Conservation (phyloP, 2,113 vertebrate species). For the Ageneiosus marmoratus region DNA sequence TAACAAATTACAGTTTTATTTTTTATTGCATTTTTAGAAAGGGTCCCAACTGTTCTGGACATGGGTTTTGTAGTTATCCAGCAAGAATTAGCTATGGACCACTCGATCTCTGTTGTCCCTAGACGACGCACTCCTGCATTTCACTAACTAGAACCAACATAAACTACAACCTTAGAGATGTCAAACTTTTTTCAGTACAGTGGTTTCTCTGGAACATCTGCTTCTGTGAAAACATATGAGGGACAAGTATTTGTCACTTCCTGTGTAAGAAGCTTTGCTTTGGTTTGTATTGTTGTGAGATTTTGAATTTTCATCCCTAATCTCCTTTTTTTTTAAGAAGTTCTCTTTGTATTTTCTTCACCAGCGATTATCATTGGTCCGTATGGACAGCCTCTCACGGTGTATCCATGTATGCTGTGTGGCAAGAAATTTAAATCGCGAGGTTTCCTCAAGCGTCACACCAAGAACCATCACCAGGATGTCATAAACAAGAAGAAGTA, state of each 20-base stretch:
- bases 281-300: not conserved
- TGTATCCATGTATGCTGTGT: conserved; percentile 89
- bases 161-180: not conserved
- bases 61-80: too few relatives aligned
- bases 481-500: conserved; percentile 84
- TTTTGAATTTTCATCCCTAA: not conserved
- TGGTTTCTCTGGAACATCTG: not conserved
- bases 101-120: not conserved
- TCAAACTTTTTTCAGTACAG: not conserved
- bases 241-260: not conserved
- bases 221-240: not conserved
- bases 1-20: too few relatives aligned
- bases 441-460: conserved; percentile 88
- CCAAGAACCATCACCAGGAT: conserved; percentile 90
- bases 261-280: not conserved
- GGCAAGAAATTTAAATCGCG: conserved; percentile 91
- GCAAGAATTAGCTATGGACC: not conserved
- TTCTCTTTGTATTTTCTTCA: conserved; percentile 9
- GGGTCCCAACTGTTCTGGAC: too few relatives aligned
- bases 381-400: conserved; percentile 87
- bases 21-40: too few relatives aligned
- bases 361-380: conserved; percentile 90
- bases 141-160: not conserved
- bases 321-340: not conserved
- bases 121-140: not conserved